Evolutionary conservation across 1,140 invertebrate species (phyloP), one percentile per base, ranked within the genome.

Genomic region (Hyphantria cunea): DNA sequence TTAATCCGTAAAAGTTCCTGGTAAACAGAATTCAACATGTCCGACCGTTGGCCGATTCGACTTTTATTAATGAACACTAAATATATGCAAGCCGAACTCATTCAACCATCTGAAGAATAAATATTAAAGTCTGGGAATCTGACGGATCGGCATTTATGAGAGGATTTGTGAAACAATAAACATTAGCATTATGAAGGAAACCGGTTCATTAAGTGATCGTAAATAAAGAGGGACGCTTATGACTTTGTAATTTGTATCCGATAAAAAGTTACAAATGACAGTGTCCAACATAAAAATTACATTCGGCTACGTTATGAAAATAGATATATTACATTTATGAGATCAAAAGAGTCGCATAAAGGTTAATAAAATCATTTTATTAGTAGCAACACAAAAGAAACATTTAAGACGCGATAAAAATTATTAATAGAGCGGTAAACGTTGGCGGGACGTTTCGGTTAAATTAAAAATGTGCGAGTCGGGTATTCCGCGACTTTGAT

Each of bases 361-460:
- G 42, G 34, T 50, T 68, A 74, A 65, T 74, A 79, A 79, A 82
- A 73, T 64, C 44, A 63, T 78, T 84, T 86, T 83, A 84, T 84
- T 75, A 64, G 66, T 69, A 70, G 63, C 45, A 66, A 78, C 81
- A 84, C 76, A 80, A 84, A 83, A 80, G 75, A 76, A 83, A 78
- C 76, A 67, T 86, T 85, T 84, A 80, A 85, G 68, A 63, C 70
- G 67, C 70, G 71, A 86, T 85, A 80, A 84, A 84, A 72, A 74
- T 73, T 82, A 84, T 88, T 88, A 84, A 85, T 87, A 84, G 84
- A 75, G 72, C 49, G 52, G 70, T 80, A 72, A 81, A 82, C 47
- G 77, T 81, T 77, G 68, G 66, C 71, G 72, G 66, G 76, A 78
- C 70, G 69, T 61, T 81, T 67, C 72, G 58, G 80, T 79, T 73